Percentiles rank a stretch among this genome's conserved stretches.
Conservation (phyloP, 92 coral and sea anemone genomes). For the Palythoa grandis region DNA sequence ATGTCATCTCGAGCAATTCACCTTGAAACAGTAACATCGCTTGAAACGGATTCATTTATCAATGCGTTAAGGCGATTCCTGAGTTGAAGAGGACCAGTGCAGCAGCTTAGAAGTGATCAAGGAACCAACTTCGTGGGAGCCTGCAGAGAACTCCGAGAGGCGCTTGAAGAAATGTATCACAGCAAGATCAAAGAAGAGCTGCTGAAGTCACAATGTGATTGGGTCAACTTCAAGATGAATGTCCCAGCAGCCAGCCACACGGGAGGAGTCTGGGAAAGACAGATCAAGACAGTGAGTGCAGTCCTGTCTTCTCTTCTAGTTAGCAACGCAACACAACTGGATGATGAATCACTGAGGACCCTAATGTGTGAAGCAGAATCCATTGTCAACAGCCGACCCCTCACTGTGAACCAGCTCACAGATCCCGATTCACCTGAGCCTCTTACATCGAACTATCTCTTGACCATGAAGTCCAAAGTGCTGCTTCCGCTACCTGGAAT, state of each 20-base stretch:
- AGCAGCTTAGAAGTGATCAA: conserved; percentile 52
- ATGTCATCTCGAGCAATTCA: conserved; percentile 50
- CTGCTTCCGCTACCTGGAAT: conserved; percentile 3
- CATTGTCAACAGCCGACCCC: conserved; percentile 24
- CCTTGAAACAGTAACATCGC: conserved; percentile 34
- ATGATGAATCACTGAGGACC: conserved; percentile 6
- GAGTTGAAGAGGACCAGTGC: conserved; percentile 44
- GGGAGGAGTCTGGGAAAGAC: conserved; percentile 19
- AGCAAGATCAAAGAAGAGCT: conserved; percentile 43
- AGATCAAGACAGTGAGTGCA: conserved; percentile 2
- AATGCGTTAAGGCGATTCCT: conserved; percentile 41
- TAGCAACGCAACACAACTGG: conserved; percentile 1
- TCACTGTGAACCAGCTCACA: conserved; percentile 42
- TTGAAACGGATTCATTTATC: conserved; percentile 35
- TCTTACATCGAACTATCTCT: conserved; percentile 48
- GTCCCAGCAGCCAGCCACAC: conserved; percentile 16
- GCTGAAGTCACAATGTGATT: conserved; percentile 41
- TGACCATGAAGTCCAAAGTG: conserved; percentile 49
- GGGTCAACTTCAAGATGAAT: conserved; percentile 31
- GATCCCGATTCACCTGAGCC: conserved; percentile 48
- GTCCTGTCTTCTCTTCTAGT: neutral
- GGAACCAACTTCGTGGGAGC: conserved; percentile 49
- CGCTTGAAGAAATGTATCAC: conserved; percentile 41
- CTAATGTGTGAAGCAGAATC: conserved; percentile 24
- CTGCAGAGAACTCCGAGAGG: conserved; percentile 42